Evolutionary conservation across 2,797 vertebrate genomes (phyloP).

Genomic region (Lacerta viridis): DNA sequence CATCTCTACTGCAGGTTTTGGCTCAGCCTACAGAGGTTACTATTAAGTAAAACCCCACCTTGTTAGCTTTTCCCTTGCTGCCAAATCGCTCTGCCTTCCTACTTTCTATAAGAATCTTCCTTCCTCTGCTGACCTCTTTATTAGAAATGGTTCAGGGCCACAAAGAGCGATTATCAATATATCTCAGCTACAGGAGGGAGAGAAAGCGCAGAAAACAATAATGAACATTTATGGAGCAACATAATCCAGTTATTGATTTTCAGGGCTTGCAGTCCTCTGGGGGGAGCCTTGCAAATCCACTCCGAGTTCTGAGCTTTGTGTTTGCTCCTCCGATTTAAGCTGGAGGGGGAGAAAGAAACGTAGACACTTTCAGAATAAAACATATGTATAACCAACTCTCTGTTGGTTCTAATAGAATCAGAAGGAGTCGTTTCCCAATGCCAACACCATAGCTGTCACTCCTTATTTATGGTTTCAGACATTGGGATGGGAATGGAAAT

Average conservation of each 20-base stretch:
- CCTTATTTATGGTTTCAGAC: slow-evolving; percentile 36
- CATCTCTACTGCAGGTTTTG: background rate
- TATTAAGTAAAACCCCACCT: background rate
- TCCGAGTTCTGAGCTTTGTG: slow-evolving; percentile 10
- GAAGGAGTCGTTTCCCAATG: slow-evolving; percentile 10
- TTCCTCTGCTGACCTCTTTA: background rate
- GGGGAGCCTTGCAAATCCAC: slow-evolving; percentile 33
- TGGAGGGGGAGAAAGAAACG: background rate
- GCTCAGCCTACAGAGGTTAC: background rate
- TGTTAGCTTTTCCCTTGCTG: background rate
- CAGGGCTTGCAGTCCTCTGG: background rate
- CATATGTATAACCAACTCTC: background rate
- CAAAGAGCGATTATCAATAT: background rate
- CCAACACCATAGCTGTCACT: slow-evolving; percentile 26
- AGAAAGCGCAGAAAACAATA: slow-evolving; percentile 1
- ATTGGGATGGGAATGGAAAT: background rate
- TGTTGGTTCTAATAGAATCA: slow-evolving; percentile 28
- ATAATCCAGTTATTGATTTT: background rate
- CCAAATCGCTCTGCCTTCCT: background rate
- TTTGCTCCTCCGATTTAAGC: background rate
- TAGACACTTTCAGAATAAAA: background rate
- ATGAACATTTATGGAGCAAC: background rate
- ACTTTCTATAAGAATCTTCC: background rate
- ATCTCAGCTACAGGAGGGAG: slow-evolving; percentile 15
- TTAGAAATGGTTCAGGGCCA: slow-evolving; percentile 10